Conservation (phyloP, 2,888 invertebrate species). For the Napeogenes sylphis region DNA sequence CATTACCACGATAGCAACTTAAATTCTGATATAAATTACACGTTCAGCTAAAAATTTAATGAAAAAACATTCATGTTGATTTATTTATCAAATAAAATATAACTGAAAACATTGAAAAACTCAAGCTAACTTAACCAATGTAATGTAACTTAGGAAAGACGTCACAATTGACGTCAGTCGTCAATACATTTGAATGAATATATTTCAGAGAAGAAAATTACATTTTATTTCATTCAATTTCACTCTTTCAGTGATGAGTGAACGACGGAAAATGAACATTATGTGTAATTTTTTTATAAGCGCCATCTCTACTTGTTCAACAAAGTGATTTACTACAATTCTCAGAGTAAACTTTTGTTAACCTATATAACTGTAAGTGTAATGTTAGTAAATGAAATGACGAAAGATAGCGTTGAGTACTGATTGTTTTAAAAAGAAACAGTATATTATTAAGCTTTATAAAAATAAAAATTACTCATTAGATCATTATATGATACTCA, state of each 20-base stretch:
- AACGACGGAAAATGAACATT: not conserved
- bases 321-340: no score
- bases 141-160: constrained; percentile 32
- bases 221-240: no score
- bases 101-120: constrained; percentile 31
- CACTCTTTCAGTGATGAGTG: constrained; percentile 3
- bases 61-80: constrained; percentile 16
- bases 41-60: constrained; percentile 6
- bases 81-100: constrained; percentile 21
- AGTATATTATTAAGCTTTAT: no score
- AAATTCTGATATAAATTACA: constrained; percentile 7
- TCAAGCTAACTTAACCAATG: constrained; percentile 22
- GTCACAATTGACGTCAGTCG: constrained; percentile 34
- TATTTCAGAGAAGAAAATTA: not conserved
- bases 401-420: no score
- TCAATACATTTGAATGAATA: constrained; percentile 6
- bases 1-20: constrained; percentile 29
- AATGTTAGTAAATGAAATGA: no score
- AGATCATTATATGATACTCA: no score
- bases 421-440: no score
- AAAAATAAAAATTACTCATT: no score
- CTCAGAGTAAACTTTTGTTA: no score
- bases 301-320: no score
- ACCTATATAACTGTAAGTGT: no score
- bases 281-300: no score